Conservation (phyloP, 2,888 invertebrate genomes). For the Palloptera scutellata region DNA sequence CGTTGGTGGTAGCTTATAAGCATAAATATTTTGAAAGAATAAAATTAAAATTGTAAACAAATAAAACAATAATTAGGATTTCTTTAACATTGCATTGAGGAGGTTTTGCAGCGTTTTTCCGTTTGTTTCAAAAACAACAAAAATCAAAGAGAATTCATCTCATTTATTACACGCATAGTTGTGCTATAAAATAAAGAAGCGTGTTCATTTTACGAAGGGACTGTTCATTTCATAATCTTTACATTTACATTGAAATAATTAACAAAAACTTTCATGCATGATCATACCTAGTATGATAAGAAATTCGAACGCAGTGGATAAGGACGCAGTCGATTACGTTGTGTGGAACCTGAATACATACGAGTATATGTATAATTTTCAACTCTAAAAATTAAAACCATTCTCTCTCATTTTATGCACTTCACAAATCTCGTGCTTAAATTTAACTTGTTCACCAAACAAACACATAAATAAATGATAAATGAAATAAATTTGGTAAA, state of each 20-base stretch:
- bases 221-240: too few relatives aligned
- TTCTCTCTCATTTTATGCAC: too few relatives aligned
- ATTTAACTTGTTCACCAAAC: background rate
- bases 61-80: conserved; percentile 46
- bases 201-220: background rate
- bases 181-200: background rate
- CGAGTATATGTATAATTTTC: too few relatives aligned
- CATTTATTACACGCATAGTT: too few relatives aligned
- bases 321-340: too few relatives aligned
- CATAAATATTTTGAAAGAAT: conserved; percentile 50
- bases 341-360: too few relatives aligned
- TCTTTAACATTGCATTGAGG: conserved; percentile 9
- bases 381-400: too few relatives aligned
- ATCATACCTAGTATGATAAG: too few relatives aligned
- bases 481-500: background rate
- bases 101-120: background rate
- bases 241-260: too few relatives aligned
- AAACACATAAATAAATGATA: background rate
- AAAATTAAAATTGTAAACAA: conserved; percentile 49
- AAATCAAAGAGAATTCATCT: background rate
- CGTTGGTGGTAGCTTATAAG: conserved; percentile 38
- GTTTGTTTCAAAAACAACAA: background rate
- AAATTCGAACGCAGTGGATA: too few relatives aligned
- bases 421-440: too few relatives aligned
- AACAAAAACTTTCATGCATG: too few relatives aligned